Conservation (phyloP, 2,113 vertebrate genomes). For the Nymphicus hollandicus region DNA sequence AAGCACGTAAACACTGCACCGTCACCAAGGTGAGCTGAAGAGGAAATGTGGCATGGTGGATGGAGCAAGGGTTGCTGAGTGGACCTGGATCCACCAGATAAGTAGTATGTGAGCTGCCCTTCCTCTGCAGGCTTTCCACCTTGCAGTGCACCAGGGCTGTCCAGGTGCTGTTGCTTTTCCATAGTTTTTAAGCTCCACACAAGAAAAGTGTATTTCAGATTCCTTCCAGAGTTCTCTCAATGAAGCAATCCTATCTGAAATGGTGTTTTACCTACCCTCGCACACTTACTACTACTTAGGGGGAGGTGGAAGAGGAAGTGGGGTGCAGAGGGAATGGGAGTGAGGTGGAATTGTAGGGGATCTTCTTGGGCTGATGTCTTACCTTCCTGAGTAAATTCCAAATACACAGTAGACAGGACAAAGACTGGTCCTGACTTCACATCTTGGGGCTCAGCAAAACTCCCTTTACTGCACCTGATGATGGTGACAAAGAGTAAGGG, state of each 20-base stretch:
- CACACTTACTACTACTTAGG: neutral
- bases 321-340: neutral
- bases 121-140: neutral
- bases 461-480: neutral
- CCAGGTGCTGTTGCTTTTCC: neutral
- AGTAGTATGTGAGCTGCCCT: neutral
- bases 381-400: neutral
- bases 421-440: neutral
- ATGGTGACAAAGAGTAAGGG: neutral
- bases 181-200: neutral
- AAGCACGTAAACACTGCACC: neutral
- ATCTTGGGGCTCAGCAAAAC: neutral
- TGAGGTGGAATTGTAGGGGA: neutral
- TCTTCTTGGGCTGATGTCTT: neutral
- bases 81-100: neutral
- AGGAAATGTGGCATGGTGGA: neutral
- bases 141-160: neutral
- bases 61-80: neutral
- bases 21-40: neutral
- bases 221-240: neutral
- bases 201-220: neutral
- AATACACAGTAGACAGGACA: neutral
- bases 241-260: neutral
- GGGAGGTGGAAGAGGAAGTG: neutral
- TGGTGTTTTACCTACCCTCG: neutral